Conservation (phyloP, 1,140 invertebrate genomes). For the Drosophila jambulina region DNA sequence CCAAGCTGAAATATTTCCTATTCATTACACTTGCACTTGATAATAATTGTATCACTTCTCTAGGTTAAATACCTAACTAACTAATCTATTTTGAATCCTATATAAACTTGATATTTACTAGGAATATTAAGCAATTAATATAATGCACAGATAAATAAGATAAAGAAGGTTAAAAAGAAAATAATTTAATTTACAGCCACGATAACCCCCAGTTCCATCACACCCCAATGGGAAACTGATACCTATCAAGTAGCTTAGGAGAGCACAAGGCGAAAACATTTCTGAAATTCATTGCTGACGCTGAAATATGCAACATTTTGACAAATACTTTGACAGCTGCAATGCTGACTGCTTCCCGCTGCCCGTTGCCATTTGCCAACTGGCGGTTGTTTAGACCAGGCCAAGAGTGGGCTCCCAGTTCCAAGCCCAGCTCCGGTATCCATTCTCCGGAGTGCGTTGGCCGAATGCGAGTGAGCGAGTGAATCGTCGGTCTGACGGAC, state of each 20-base stretch:
- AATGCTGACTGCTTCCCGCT: slow-evolving; percentile 45
- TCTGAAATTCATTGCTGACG: slow-evolving; percentile 66
- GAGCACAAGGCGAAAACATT: slow-evolving; percentile 29
- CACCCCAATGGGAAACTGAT: background rate
- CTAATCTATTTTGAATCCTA: background rate
- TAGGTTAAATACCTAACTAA: background rate
- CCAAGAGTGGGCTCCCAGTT: slow-evolving; percentile 10
- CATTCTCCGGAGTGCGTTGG: slow-evolving; percentile 25
- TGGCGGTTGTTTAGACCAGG: slow-evolving; percentile 16
- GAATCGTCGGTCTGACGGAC: slow-evolving; percentile 20
- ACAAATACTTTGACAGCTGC: slow-evolving; percentile 77
- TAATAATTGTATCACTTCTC: background rate
- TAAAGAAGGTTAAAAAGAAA: too few relatives aligned
- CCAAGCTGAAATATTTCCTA: background rate
- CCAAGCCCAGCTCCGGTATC: slow-evolving; percentile 3
- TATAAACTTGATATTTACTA: background rate
- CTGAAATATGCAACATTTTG: slow-evolving; percentile 77
- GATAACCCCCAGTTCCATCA: background rate
- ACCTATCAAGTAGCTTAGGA: slow-evolving; percentile 9
- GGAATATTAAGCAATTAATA: background rate
- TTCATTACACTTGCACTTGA: background rate
- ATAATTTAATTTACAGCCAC: too few relatives aligned
- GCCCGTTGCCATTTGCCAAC: slow-evolving; percentile 30
- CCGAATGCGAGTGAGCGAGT: slow-evolving; percentile 4
- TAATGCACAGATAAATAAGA: too few relatives aligned